Conservation (phyloP, 2,797 vertebrate genomes). For the Epinephelus coioides region DNA sequence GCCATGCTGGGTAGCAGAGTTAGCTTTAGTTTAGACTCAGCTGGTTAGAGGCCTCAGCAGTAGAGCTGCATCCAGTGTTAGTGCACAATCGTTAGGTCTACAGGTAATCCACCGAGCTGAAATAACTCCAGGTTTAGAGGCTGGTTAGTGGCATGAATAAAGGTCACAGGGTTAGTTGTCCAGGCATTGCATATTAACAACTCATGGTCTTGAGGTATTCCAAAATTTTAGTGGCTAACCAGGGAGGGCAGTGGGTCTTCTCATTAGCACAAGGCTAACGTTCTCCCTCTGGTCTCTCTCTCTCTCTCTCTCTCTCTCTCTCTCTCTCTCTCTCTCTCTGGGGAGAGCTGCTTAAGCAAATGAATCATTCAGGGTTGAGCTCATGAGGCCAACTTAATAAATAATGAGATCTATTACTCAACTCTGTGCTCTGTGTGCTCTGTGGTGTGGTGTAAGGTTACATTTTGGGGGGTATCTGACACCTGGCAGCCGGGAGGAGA, state of each 20-base stretch:
- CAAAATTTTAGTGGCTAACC: slow-evolving; percentile 48
- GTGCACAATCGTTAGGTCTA: slow-evolving; percentile 40
- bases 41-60: slow-evolving; percentile 57
- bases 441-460: slow-evolving; percentile 76
- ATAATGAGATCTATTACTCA: slow-evolving; percentile 94
- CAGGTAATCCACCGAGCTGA: slow-evolving; percentile 57
- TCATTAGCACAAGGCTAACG: slow-evolving; percentile 72
- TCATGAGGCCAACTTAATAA: slow-evolving; percentile 93
- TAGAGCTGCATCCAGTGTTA: slow-evolving; percentile 58
- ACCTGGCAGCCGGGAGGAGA: slow-evolving; percentile 75
- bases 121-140: slow-evolving; percentile 36
- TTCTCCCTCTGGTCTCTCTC: slow-evolving; percentile 54
- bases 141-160: slow-evolving; percentile 54
- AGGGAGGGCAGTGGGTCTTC: slow-evolving; percentile 41
- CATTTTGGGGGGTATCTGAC: slow-evolving; percentile 78
- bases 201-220: slow-evolving; percentile 62
- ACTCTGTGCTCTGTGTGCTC: slow-evolving; percentile 69
- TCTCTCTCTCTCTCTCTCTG: slow-evolving; percentile 55
- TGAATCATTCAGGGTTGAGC: slow-evolving; percentile 95
- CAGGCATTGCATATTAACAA: slow-evolving; percentile 19
- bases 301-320: slow-evolving; percentile 37
- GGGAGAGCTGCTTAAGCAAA: slow-evolving; percentile 88
- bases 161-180: slow-evolving; percentile 52
- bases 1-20: slow-evolving; percentile 64
- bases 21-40: slow-evolving; percentile 60